Percentiles rank a stretch among this genome's conserved stretches.
These are phyloP conservation scores for Pocillopora meandrina DNA, from an alignment of 92 coral and sea anemone species.

Conservation along the genomic window DNA sequence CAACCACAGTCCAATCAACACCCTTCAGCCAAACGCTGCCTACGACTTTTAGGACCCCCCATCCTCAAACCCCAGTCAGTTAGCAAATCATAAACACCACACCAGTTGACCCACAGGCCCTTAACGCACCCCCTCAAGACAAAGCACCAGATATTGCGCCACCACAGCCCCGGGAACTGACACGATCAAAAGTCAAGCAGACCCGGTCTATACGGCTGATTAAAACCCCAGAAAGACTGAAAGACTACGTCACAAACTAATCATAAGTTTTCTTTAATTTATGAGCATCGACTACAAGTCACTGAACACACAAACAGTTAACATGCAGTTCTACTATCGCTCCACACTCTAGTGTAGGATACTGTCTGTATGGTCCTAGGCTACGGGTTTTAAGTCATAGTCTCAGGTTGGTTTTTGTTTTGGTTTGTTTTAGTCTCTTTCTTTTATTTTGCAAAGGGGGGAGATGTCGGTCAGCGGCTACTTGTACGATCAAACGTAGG, in stretches of 20 bases:
- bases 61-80: too few species aligned
- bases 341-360: neutral
- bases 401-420: too few species aligned
- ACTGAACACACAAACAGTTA: too few species aligned
- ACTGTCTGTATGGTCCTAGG: neutral
- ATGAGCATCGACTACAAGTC: neutral
- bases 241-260: slow-evolving; percentile 23
- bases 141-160: neutral
- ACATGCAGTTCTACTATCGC: neutral
- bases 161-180: slow-evolving; percentile 1
- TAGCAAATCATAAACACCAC: too few species aligned
- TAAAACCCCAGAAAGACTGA: slow-evolving; percentile 28
- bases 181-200: neutral
- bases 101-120: neutral
- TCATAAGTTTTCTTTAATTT: neutral
- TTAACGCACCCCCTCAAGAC: neutral
- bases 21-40: too few species aligned
- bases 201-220: slow-evolving; percentile 19
- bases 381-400: too few species aligned
- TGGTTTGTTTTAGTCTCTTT: neutral
- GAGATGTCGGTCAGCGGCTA: neutral
- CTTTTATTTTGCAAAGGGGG: neutral
- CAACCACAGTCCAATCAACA: neutral
- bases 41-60: too few species aligned
- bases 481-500: neutral